Percentiles rank a stretch among this genome's conserved stretches.
phyloP scores from a whole-genome alignment of 1,140 invertebrate species.

The Drosophila sp. region DNA sequence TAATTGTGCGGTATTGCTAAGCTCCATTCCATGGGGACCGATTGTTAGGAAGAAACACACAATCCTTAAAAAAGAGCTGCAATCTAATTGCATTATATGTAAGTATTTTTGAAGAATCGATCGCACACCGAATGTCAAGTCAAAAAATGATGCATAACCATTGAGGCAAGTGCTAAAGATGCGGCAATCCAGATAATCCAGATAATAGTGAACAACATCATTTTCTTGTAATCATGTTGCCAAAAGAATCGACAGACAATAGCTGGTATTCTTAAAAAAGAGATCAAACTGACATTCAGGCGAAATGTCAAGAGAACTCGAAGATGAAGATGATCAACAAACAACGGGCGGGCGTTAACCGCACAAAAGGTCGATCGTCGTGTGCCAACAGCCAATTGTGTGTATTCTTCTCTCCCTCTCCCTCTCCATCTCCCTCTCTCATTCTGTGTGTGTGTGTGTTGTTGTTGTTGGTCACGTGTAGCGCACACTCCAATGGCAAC shows the following conservation, averaged over 20 bases:
- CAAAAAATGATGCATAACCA: slow-evolving; percentile 80
- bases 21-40: slow-evolving; percentile 51
- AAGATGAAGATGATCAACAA: slow-evolving; percentile 44
- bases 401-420: not conserved
- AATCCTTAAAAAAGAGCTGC: not conserved
- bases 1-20: slow-evolving; percentile 17
- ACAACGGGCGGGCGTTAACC: slow-evolving; percentile 71
- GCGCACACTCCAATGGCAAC: slow-evolving; percentile 73
- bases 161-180: slow-evolving; percentile 47
- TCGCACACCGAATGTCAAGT: slow-evolving; percentile 55
- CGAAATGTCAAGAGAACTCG: slow-evolving; percentile 49
- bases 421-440: not conserved
- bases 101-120: slow-evolving; percentile 5
- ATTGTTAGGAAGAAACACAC: slow-evolving; percentile 31
- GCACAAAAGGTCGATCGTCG: slow-evolving; percentile 62
- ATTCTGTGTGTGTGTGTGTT: slow-evolving; percentile 1
- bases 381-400: slow-evolving; percentile 42
- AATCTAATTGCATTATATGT: slow-evolving; percentile 20
- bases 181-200: slow-evolving; percentile 63
- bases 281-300: slow-evolving; percentile 32
- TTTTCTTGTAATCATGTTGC: slow-evolving; percentile 69
- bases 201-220: slow-evolving; percentile 66
- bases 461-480: slow-evolving; percentile 58
- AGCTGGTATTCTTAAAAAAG: slow-evolving; percentile 14
- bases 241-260: slow-evolving; percentile 26